Percentiles rank a stretch among this genome's conserved stretches.
These are phyloP conservation scores for Hypomecis punctinalis DNA, from an alignment of 2,888 invertebrate species.

Conservation along the genomic window DNA sequence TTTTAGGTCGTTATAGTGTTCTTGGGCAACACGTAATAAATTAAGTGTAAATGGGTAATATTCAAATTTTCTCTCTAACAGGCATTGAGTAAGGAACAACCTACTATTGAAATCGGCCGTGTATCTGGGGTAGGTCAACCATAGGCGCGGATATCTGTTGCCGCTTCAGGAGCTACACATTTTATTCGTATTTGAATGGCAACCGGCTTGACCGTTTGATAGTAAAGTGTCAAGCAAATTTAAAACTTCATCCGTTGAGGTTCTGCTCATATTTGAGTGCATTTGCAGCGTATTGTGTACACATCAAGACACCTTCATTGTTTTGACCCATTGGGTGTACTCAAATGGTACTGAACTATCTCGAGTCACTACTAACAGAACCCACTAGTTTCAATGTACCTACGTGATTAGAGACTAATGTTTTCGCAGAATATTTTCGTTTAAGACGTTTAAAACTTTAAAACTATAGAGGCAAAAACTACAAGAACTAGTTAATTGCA, in stretches of 20 bases:
- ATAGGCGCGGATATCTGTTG: slow-evolving; percentile 3
- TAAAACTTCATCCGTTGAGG: background rate
- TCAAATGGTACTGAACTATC: slow-evolving; percentile 1
- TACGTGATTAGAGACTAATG: slow-evolving; percentile 11
- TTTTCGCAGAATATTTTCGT: background rate
- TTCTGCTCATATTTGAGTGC: slow-evolving; percentile 3
- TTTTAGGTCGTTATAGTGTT: too few species aligned
- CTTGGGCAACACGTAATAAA: too few species aligned
- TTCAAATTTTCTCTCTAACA: too few species aligned
- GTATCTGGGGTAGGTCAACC: slow-evolving; percentile 5
- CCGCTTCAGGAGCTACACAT: slow-evolving; percentile 7
- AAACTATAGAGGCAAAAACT: too few species aligned
- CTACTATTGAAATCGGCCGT: background rate
- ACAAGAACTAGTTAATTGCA: too few species aligned
- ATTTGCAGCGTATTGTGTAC: background rate
- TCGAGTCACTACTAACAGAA: slow-evolving; percentile 10
- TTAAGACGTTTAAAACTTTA: too few species aligned
- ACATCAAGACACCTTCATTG: slow-evolving; percentile 13
- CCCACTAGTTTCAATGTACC: background rate
- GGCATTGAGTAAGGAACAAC: background rate
- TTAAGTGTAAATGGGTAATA: too few species aligned
- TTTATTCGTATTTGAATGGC: slow-evolving; percentile 4
- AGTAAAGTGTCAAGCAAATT: background rate
- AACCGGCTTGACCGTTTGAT: background rate
- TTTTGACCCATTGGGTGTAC: slow-evolving; percentile 1